Evolutionary conservation across 2,888 invertebrate genomes (phyloP).

Genomic region (Cephonodes hylas): DNA sequence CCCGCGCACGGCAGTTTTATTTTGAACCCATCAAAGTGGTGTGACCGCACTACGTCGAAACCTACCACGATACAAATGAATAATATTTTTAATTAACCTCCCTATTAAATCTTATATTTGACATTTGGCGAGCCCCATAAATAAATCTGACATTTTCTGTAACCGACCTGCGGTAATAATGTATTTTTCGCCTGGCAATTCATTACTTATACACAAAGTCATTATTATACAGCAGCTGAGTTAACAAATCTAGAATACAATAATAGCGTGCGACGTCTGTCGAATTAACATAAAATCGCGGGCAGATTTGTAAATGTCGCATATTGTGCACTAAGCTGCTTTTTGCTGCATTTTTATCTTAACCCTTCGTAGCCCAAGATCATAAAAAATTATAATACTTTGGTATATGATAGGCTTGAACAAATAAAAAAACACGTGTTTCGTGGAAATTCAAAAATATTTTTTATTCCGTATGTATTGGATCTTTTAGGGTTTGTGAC

Average conservation of each 20-base stretch:
- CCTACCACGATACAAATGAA: too few relatives aligned
- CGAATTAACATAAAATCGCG: not conserved
- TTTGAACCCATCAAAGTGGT: too few relatives aligned
- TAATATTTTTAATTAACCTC: too few relatives aligned
- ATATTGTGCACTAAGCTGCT: not conserved
- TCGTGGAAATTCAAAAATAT: too few relatives aligned
- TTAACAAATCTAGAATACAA: not conserved
- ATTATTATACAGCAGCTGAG: not conserved
- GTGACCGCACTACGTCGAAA: too few relatives aligned
- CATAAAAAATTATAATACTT: too few relatives aligned
- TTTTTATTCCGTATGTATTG: too few relatives aligned
- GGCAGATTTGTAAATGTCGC: not conserved
- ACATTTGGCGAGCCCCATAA: not conserved
- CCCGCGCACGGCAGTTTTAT: too few relatives aligned
- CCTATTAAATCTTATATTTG: not conserved
- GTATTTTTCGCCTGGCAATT: not conserved
- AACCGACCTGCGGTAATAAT: not conserved
- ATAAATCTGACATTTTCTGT: not conserved
- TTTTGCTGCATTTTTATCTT: not conserved
- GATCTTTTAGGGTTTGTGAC: too few relatives aligned
- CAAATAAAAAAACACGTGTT: too few relatives aligned
- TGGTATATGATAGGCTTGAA: too few relatives aligned
- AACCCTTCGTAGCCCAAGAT: not conserved
- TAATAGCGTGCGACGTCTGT: not conserved
- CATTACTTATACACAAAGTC: not conserved